Evolutionary conservation across 2,113 vertebrate genomes (phyloP).

Genomic region (Jacana jacana): DNA sequence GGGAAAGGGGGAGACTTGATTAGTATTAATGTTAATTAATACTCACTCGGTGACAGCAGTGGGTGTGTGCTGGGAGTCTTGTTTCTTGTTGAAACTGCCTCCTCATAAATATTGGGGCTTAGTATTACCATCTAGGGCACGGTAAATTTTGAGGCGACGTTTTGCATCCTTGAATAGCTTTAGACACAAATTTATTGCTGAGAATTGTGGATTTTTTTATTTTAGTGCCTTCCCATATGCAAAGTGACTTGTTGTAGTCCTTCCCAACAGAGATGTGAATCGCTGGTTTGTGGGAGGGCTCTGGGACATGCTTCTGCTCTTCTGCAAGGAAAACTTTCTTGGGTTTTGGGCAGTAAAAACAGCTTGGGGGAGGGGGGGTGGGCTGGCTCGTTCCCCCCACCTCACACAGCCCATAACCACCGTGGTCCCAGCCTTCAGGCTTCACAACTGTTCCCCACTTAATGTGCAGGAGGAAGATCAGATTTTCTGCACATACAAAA

Average conservation of each 20-base stretch:
- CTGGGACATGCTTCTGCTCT: neutral
- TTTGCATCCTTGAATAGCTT: neutral
- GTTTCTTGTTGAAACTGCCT: neutral
- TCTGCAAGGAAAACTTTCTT: neutral
- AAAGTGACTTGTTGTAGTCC: neutral
- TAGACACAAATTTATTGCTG: neutral
- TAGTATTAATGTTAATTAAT: neutral
- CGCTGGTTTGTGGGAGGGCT: neutral
- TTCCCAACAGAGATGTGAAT: neutral
- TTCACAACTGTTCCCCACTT: neutral
- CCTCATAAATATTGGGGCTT: neutral
- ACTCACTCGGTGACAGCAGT: neutral
- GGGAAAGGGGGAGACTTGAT: neutral
- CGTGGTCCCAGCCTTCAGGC: neutral
- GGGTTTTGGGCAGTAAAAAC: neutral
- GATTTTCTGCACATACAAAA: neutral
- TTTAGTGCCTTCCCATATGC: neutral
- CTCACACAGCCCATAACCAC: neutral
- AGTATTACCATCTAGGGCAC: neutral
- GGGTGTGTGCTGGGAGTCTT: neutral
- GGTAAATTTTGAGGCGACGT: neutral
- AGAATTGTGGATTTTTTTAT: neutral
- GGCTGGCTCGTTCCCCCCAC: neutral
- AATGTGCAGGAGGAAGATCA: neutral
- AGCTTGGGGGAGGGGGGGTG: rapidly evolving